A percentile compares a stretch with the other conserved stretches of the same genome.
Evolutionary conservation across 2,888 invertebrate species (phyloP).

Genomic region (Epirrhoe alternata): DNA sequence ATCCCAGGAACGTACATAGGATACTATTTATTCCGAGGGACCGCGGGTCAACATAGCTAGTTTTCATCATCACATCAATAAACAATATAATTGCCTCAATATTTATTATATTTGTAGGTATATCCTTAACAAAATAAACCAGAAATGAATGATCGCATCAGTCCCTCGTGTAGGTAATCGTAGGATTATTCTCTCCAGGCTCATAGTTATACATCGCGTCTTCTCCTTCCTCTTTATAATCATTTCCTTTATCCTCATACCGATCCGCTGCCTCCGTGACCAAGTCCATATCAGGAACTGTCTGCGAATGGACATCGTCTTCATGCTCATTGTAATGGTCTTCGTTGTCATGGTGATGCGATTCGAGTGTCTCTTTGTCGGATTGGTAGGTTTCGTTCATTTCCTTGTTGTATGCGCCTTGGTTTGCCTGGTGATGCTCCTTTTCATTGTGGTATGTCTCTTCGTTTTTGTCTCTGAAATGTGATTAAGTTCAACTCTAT

Average conservation of each 20-base stretch:
- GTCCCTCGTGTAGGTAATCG: conserved; percentile 49
- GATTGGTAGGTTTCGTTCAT: conserved; percentile 48
- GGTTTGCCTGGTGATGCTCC: conserved; percentile 50
- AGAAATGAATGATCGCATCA: conserved; percentile 15
- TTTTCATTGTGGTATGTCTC: conserved; percentile 52
- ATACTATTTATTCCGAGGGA: no score
- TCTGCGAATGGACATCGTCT: conserved; percentile 12
- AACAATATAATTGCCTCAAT: not conserved
- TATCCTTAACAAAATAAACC: not conserved
- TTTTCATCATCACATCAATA: not conserved
- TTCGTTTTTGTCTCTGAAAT: conserved; percentile 46
- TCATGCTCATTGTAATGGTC: conserved; percentile 48
- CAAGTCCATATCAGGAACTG: conserved; percentile 33
- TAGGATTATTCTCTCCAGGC: conserved; percentile 47
- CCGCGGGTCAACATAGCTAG: no score
- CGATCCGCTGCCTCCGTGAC: conserved; percentile 48
- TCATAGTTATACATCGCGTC: conserved; percentile 50
- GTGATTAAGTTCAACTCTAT: not conserved
- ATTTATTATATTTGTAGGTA: not conserved
- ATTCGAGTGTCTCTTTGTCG: conserved; percentile 49
- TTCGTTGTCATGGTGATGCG: conserved; percentile 47
- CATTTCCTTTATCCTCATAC: conserved; percentile 50
- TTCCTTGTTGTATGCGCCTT: conserved; percentile 50
- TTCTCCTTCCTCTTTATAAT: conserved; percentile 46
- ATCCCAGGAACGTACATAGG: no score